Evolutionary conservation across 1,140 invertebrate genomes (phyloP).

Genomic region (Dinoponera quadriceps): DNA sequence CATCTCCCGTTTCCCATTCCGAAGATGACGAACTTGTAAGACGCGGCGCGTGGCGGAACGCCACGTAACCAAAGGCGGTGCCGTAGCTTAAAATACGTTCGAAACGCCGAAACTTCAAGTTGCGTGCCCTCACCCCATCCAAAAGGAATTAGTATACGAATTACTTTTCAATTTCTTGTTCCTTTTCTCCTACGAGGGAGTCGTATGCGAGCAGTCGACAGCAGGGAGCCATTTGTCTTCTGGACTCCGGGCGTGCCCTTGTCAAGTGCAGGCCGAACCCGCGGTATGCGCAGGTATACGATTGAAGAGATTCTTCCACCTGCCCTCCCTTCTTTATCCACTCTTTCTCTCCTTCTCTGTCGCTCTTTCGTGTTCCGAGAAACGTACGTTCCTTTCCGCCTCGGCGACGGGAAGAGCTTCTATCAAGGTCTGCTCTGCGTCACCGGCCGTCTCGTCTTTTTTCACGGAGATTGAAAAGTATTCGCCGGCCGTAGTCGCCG

Average conservation of each 20-base stretch:
- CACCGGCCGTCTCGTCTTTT: constrained; percentile 17
- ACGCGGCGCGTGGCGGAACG: not conserved
- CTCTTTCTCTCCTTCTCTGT: too few species aligned
- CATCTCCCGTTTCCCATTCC: constrained; percentile 6
- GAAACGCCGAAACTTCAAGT: constrained; percentile 9
- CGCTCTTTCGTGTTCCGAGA: constrained; percentile 36
- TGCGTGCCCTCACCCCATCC: constrained; percentile 21
- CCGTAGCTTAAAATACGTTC: not conserved
- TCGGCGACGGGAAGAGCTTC: constrained; percentile 27
- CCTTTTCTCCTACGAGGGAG: constrained; percentile 40
- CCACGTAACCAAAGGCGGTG: not conserved
- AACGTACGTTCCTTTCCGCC: constrained; percentile 19
- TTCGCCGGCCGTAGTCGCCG: constrained; percentile 37
- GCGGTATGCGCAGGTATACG: constrained; percentile 62
- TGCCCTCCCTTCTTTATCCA: constrained; percentile 22
- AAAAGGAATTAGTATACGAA: constrained; percentile 62
- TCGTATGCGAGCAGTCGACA: constrained; percentile 56
- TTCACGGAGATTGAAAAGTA: constrained; percentile 47
- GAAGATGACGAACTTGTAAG: constrained; percentile 6
- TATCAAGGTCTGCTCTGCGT: constrained; percentile 41
- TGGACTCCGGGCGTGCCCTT: constrained; percentile 66
- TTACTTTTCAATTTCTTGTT: constrained; percentile 70
- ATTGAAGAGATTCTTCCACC: constrained; percentile 61
- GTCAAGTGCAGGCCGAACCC: constrained; percentile 69
- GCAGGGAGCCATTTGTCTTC: constrained; percentile 70